phyloP scores from a whole-genome alignment of 2,113 vertebrate genomes.

The Harpagus bidentatus region DNA sequence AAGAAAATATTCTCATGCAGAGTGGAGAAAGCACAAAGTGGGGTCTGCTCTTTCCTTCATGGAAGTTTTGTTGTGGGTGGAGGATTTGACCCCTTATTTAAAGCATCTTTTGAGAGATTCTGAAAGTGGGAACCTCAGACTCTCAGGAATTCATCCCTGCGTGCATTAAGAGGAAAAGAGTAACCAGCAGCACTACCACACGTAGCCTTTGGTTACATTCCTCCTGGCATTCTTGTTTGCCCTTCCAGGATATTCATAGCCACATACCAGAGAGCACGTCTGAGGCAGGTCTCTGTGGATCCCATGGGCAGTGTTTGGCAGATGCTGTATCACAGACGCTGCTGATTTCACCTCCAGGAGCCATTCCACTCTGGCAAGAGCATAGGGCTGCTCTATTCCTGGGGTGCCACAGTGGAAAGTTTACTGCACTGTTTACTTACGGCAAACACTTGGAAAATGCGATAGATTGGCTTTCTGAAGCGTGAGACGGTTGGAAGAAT shows the following conservation, averaged over 20 bases:
- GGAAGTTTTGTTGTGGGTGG: background rate
- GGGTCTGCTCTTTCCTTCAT: background rate
- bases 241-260: background rate
- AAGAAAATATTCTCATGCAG: background rate
- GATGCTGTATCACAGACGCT: background rate
- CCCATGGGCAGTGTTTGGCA: background rate
- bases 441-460: background rate
- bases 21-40: background rate
- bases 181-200: background rate
- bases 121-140: background rate
- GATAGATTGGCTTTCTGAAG: background rate
- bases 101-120: background rate
- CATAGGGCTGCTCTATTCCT: background rate
- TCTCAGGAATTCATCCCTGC: background rate
- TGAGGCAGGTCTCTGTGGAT: background rate
- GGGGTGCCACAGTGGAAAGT: background rate
- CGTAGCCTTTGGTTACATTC: background rate
- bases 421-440: rapidly evolving
- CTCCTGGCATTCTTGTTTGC: background rate
- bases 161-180: background rate
- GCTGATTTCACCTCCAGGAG: background rate
- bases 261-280: no score
- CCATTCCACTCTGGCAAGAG: no score
- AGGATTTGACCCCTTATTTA: background rate
- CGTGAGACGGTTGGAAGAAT: rapidly evolving